A percentile compares a stretch with the other conserved stretches of the same genome.
These are phyloP conservation scores for Tetranychus cinnabarinus DNA, from an alignment of 1,140 invertebrate genomes.

Conservation along the genomic window DNA sequence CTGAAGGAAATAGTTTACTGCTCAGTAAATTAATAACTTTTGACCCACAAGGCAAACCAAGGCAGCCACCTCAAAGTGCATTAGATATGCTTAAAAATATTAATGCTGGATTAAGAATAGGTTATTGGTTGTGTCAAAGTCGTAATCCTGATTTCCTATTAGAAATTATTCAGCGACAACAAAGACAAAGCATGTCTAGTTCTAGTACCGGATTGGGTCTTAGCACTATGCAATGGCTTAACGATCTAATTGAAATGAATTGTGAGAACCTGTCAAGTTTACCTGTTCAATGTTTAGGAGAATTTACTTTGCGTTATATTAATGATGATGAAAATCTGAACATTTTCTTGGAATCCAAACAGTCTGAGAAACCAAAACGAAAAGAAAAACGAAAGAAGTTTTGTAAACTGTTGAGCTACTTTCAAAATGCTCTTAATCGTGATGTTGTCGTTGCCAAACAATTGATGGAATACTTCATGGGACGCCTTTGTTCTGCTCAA, in stretches of 20 bases:
- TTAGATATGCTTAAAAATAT: constrained; percentile 55
- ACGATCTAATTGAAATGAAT: constrained; percentile 72
- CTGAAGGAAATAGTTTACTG: constrained; percentile 63
- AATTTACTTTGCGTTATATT: constrained; percentile 50
- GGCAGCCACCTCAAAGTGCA: constrained; percentile 47
- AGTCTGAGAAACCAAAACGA: constrained; percentile 16
- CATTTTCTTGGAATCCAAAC: constrained; percentile 3
- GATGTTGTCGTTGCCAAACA: constrained; percentile 38
- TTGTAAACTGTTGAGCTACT: constrained; percentile 48
- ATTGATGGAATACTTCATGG: constrained; percentile 73
- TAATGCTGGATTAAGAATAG: constrained; percentile 39
- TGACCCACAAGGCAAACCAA: constrained; percentile 50
- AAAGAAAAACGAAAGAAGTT: constrained; percentile 38
- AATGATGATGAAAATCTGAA: constrained; percentile 22
- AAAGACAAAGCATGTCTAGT: background rate
- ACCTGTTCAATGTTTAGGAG: constrained; percentile 84
- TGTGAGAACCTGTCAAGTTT: constrained; percentile 61
- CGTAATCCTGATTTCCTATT: constrained; percentile 73
- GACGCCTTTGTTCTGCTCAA: constrained; percentile 56
- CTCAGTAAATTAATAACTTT: constrained; percentile 54
- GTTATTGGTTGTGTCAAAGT: constrained; percentile 68
- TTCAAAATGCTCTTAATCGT: constrained; percentile 31
- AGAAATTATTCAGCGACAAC: constrained; percentile 67
- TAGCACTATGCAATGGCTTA: constrained; percentile 87
- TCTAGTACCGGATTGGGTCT: background rate